Conservation (phyloP, 1,140 invertebrate genomes). For the Aphelenchoides avenae region DNA sequence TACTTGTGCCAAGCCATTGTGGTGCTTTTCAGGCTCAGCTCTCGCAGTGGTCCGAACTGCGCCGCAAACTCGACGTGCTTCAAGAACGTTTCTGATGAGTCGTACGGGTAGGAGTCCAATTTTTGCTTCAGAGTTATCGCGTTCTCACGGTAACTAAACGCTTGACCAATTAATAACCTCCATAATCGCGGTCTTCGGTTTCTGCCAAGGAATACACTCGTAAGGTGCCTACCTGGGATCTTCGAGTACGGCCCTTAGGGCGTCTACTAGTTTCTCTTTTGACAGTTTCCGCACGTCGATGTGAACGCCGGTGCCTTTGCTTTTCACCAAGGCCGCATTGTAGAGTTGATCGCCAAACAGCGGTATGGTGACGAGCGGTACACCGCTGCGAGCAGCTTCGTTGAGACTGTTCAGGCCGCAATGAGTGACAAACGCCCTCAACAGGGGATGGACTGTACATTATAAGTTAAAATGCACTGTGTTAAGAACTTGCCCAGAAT, state of each 20-base stretch:
- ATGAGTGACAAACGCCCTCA: constrained; percentile 71
- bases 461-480: neutral
- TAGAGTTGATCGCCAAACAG: constrained; percentile 38
- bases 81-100: too few relatives aligned
- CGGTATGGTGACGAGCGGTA: constrained; percentile 72
- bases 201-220: too few relatives aligned
- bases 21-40: too few relatives aligned
- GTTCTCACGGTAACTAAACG: neutral
- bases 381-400: constrained; percentile 74
- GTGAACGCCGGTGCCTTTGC: constrained; percentile 13
- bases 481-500: constrained; percentile 4
- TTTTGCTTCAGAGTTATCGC: constrained; percentile 1
- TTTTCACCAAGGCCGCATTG: constrained; percentile 28
- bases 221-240: constrained; percentile 15
- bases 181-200: too few relatives aligned
- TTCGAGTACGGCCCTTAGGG: constrained; percentile 1
- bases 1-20: too few relatives aligned
- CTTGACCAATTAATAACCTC: too few relatives aligned
- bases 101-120: too few relatives aligned
- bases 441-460: constrained; percentile 4
- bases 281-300: constrained; percentile 18
- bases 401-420: constrained; percentile 75
- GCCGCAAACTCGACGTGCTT: too few relatives aligned
- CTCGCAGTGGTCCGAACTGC: too few relatives aligned
- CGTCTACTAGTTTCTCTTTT: constrained; percentile 7